These are phyloP conservation scores for Recurvirostra avosetta DNA, from an alignment of 2,113 vertebrate species.

Conservation along the genomic window DNA sequence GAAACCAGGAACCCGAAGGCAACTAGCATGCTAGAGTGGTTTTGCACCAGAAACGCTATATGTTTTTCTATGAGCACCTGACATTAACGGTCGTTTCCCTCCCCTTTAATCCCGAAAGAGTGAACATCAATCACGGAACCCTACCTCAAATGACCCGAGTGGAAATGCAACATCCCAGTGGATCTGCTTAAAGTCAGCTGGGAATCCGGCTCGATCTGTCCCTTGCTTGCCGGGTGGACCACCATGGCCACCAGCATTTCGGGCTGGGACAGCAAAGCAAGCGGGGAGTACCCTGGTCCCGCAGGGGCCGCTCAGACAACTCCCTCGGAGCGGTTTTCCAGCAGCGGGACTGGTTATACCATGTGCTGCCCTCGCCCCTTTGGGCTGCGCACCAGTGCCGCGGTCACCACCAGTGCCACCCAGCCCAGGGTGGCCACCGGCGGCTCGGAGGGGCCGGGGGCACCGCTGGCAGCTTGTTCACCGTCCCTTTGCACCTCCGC, in stretches of 20 bases:
- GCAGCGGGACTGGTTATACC: accelerated
- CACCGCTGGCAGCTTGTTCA: neutral
- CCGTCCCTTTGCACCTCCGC: accelerated
- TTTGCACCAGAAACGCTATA: slow-evolving; percentile 19
- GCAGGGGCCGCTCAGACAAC: too few species aligned
- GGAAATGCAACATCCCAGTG: slow-evolving; percentile 6
- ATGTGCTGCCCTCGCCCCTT: accelerated
- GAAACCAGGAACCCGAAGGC: neutral
- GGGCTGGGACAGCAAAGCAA: neutral
- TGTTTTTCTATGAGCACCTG: neutral
- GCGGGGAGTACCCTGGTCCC: neutral
- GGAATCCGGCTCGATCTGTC: neutral
- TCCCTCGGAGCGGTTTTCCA: neutral
- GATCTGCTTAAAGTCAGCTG: slow-evolving; percentile 40
- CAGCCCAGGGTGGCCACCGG: neutral
- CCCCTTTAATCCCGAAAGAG: slow-evolving; percentile 34
- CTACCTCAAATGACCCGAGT: slow-evolving; percentile 24
- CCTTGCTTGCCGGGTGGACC: neutral
- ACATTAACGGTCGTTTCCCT: slow-evolving; percentile 6
- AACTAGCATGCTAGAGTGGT: neutral
- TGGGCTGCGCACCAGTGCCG: neutral
- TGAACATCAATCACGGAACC: neutral
- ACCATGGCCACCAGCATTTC: neutral
- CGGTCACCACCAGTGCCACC: neutral
- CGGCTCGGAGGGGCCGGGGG: neutral